A percentile compares a stretch with the other conserved stretches of the same genome.
Evolutionary conservation across 2,113 vertebrate species (phyloP).

Genomic region (Oryzias javanicus): DNA sequence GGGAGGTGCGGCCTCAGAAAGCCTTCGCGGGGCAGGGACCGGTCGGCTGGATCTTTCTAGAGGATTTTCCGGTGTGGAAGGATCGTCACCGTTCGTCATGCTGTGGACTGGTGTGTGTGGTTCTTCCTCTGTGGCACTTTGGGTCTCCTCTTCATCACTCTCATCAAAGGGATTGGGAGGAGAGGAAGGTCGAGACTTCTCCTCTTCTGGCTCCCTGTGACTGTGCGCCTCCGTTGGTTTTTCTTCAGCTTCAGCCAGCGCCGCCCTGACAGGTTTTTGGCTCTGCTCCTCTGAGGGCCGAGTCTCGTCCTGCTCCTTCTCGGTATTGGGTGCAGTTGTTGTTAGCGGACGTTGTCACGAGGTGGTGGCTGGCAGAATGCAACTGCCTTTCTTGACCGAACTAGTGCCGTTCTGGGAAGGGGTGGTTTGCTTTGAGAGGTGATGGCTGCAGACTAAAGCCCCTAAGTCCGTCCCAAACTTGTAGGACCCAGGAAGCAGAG

Average conservation of each 20-base stretch:
- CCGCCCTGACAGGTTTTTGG: slow-evolving; percentile 1
- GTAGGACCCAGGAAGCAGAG: slow-evolving; percentile 90
- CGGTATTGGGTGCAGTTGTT: background rate
- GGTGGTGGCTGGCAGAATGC: slow-evolving; percentile 36
- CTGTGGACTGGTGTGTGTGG: slow-evolving; percentile 14
- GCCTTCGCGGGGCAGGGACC: slow-evolving; percentile 65
- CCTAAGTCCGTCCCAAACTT: slow-evolving; percentile 78
- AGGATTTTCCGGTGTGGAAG: slow-evolving; percentile 20
- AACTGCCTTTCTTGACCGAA: slow-evolving; percentile 44
- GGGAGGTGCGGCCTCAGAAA: slow-evolving; percentile 49
- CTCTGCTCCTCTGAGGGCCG: slow-evolving; percentile 6
- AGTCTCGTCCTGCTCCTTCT: slow-evolving; percentile 33
- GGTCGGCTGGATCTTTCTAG: slow-evolving; percentile 44
- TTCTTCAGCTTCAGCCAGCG: slow-evolving; percentile 13
- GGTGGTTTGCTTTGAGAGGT: slow-evolving; percentile 66
- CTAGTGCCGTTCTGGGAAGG: slow-evolving; percentile 59
- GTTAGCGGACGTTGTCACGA: too few relatives aligned
- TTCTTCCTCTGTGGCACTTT: slow-evolving; percentile 37
- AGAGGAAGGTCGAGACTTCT: slow-evolving; percentile 38
- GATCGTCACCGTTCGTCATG: slow-evolving; percentile 39
- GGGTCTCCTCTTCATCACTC: slow-evolving; percentile 66
- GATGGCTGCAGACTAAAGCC: slow-evolving; percentile 86
- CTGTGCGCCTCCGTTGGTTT: slow-evolving; percentile 5
- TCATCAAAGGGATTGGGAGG: slow-evolving; percentile 79
- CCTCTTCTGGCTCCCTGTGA: slow-evolving; percentile 37